Base-by-base conservation (phyloP, 2,113 vertebrate species). In the Cyrtonyx montezumae region DNA sequence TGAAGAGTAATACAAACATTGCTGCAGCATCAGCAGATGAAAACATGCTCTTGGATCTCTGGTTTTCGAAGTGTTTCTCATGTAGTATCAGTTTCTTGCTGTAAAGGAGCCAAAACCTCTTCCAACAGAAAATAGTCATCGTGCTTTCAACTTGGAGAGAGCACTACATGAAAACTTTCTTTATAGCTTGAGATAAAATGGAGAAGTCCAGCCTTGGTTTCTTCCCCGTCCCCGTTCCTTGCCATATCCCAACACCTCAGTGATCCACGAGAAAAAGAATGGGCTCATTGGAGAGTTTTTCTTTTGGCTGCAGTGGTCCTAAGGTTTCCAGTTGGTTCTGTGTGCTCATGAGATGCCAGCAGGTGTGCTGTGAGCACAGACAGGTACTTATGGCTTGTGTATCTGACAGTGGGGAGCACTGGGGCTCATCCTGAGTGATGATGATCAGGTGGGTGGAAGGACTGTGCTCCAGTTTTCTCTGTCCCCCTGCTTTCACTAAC, bases 61-160 rank as follows among this genome's bases (percentile, higher is more conserved):
- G 91, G 79, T 90, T 78, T 91, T 96, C 84, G 79, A 85, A 79
- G 91, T 71, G 69, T 84, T 96, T 96, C 87, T 96, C 78, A 42
- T 96, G 80, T 96, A 88, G 37, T 88, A 94, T 85, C 95, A 92
- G 62, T 67, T 95, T 95, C 93, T 91, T 91, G 75, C 75, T 94
- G 87, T 97, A 90, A 94, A 95, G 63, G 66, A 83, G 93, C 95
- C 93, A 87, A 90, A 94, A 85, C 83, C 48, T 58, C 95, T 96
- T 95, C 92, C 96, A 97, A 91, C 87, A 96, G 91, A 97, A 97
- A 96, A 96, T 84, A 92, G 88, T 95, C 88, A 93, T 91, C 73
- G 40, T 92, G 80, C 94, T 94, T 97, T 96, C 82, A 90, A 16
- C 89, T 93, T 95, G 55, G 92, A 93, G 94, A 91, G 90, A 94